Evolutionary conservation across 2,113 vertebrate species (phyloP).

Genomic region (Scophthalmus maximus): DNA sequence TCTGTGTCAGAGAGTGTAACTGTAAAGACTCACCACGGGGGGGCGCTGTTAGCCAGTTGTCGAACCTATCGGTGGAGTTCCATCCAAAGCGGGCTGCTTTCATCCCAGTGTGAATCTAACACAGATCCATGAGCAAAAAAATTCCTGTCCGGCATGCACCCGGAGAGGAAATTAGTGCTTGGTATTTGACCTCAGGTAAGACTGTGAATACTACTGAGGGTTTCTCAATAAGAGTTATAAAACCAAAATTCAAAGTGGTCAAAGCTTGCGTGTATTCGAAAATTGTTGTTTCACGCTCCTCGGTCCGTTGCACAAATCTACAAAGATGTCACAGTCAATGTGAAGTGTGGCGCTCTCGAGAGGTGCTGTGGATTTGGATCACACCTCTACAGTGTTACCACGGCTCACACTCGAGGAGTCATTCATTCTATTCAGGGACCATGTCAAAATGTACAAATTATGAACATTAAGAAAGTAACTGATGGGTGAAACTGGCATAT

Average conservation of each 20-base stretch:
- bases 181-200: not conserved
- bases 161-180: constrained; percentile 16
- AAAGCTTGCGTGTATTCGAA: not conserved
- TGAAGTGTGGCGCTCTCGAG: too few relatives aligned
- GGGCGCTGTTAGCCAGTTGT: constrained; percentile 53
- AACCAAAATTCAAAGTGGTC: not conserved
- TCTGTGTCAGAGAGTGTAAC: constrained; percentile 32
- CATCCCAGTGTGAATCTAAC: constrained; percentile 1
- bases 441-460: too few relatives aligned
- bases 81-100: not conserved
- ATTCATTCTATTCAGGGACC: too few relatives aligned
- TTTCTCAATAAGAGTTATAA: not conserved
- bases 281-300: not conserved
- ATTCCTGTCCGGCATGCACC: not conserved
- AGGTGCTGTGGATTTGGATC: too few relatives aligned
- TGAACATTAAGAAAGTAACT: too few relatives aligned
- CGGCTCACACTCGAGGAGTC: too few relatives aligned
- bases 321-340: too few relatives aligned
- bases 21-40: constrained; percentile 43
- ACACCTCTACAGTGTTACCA: too few relatives aligned
- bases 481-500: too few relatives aligned
- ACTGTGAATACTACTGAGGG: not conserved
- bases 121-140: constrained; percentile 17
- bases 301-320: not conserved
- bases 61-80: not conserved